Conservation (phyloP, 1,140 invertebrate species). For the Lasioglossum albipes region DNA sequence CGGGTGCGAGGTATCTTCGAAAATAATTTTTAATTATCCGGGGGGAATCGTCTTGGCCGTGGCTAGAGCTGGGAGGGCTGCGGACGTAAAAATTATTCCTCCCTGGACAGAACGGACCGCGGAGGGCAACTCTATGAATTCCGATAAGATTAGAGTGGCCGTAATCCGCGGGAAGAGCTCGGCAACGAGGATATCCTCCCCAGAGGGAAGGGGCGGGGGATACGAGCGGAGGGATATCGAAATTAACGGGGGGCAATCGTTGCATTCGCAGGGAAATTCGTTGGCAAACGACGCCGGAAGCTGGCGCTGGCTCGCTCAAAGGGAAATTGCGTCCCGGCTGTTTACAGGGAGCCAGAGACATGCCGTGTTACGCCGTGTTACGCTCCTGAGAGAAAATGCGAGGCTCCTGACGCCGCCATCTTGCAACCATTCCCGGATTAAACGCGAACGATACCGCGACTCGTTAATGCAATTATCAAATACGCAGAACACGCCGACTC, state of each 20-base stretch:
- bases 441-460: slow-evolving; percentile 5
- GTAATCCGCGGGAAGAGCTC: not conserved
- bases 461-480: no score
- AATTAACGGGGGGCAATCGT: slow-evolving; percentile 11
- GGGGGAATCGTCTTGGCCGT: not conserved
- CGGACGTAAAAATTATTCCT: not conserved
- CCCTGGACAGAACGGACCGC: not conserved
- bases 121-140: not conserved
- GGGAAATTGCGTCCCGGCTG: slow-evolving; percentile 1
- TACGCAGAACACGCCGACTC: no score
- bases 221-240: not conserved
- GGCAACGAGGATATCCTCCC: not conserved
- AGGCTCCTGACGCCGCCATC: not conserved
- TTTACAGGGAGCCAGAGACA: not conserved
- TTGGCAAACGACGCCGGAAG: not conserved
- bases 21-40: slow-evolving; percentile 11
- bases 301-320: not conserved
- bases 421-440: slow-evolving; percentile 3
- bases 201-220: no score
- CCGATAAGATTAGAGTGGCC: slow-evolving; percentile 8
- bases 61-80: not conserved
- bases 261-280: slow-evolving; percentile 2
- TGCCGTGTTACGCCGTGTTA: not conserved
- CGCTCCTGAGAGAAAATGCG: no score
- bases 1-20: not conserved